Conservation (phyloP, 2,797 vertebrate species). For the Gastrophryne carolinensis region DNA sequence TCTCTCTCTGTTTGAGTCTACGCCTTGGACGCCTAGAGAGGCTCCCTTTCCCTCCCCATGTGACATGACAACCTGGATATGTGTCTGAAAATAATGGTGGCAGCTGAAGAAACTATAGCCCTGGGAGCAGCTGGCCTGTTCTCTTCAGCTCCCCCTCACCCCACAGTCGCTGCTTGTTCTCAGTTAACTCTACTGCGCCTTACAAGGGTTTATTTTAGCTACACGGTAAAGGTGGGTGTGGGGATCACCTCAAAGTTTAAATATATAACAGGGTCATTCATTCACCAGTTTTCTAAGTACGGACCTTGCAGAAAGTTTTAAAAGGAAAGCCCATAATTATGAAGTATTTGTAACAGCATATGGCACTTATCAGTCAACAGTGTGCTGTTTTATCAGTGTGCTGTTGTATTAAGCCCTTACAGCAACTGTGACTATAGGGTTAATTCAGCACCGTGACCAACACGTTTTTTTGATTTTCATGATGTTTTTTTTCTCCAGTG, state of each 20-base stretch:
- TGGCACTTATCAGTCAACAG: no score
- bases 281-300: constrained; percentile 31
- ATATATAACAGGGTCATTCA: constrained; percentile 45
- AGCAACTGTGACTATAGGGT: no score
- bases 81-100: constrained; percentile 51
- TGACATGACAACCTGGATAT: constrained; percentile 48
- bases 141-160: constrained; percentile 41
- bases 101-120: constrained; percentile 52
- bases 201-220: constrained; percentile 51
- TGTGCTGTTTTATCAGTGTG: no score
- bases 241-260: constrained; percentile 43
- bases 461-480: no score
- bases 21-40: not conserved
- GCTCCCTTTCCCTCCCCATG: constrained; percentile 23
- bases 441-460: no score
- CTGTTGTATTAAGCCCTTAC: no score
- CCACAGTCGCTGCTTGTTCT: constrained; percentile 33
- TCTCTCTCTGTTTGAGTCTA: constrained; percentile 23
- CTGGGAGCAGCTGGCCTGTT: constrained; percentile 39
- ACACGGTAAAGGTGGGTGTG: constrained; percentile 19
- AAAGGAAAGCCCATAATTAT: not conserved
- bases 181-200: constrained; percentile 43
- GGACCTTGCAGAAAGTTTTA: constrained; percentile 2
- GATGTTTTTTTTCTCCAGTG: no score
- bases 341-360: no score